These are phyloP conservation scores for Drosophila flavopinicola DNA, from an alignment of 2,888 invertebrate species.

Conservation along the genomic window DNA sequence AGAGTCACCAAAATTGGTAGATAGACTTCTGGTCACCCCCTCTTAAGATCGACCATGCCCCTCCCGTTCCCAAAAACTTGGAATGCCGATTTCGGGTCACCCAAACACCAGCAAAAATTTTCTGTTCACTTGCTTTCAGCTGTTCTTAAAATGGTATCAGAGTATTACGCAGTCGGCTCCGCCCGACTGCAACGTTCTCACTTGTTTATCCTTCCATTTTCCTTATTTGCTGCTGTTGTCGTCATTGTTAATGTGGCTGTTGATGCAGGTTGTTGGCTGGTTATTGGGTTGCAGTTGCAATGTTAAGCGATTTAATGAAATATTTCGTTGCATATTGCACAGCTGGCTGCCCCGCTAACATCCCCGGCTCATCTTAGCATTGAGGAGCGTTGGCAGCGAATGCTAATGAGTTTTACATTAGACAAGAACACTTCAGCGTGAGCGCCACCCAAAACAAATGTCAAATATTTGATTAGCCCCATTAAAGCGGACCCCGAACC, in stretches of 20 bases:
- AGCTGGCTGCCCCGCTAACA: constrained; percentile 5
- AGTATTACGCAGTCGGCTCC: too few species aligned
- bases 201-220: not conserved
- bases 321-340: constrained; percentile 39
- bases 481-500: constrained; percentile 54
- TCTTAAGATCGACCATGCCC: too few species aligned
- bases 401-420: constrained; percentile 52
- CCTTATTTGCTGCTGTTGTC: constrained; percentile 24
- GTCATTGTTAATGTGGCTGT: constrained; percentile 46
- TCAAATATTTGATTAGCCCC: constrained; percentile 81
- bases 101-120: too few species aligned
- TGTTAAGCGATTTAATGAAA: constrained; percentile 56
- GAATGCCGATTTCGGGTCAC: too few species aligned
- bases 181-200: too few species aligned
- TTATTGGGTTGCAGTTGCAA: constrained; percentile 43
- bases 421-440: constrained; percentile 51
- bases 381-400: constrained; percentile 14
- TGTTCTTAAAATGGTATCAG: too few species aligned
- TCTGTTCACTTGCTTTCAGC: too few species aligned
- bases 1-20: too few species aligned
- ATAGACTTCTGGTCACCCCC: too few species aligned
- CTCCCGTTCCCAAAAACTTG: too few species aligned
- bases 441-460: constrained; percentile 58
- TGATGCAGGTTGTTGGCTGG: constrained; percentile 36
- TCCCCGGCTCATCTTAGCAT: constrained; percentile 3